Conservation (phyloP, 2,888 invertebrate species). For the Agrypnus murinus region DNA sequence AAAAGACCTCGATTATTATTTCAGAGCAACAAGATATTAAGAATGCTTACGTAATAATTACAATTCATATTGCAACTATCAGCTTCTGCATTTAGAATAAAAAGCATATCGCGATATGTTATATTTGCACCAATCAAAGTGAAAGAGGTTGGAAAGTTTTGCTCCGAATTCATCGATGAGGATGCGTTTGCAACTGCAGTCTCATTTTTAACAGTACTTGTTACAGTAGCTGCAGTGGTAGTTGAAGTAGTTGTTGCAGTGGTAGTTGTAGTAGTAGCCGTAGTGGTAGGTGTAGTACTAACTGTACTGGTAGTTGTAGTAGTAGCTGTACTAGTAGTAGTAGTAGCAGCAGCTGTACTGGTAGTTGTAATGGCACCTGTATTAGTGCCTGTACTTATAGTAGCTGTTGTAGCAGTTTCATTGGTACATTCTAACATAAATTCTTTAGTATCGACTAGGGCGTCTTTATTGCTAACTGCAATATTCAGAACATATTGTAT, state of each 20-base stretch:
- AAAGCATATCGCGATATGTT: constrained; percentile 51
- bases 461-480: constrained; percentile 15
- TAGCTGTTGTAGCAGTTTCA: neutral
- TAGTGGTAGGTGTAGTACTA: neutral
- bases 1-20: neutral
- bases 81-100: constrained; percentile 45
- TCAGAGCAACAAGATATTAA: too few species aligned
- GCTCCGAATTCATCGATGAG: neutral
- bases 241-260: neutral
- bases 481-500: constrained; percentile 40
- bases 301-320: neutral
- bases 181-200: neutral
- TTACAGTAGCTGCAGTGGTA: neutral
- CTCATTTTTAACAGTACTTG: neutral
- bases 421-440: constrained; percentile 38
- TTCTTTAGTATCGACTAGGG: constrained; percentile 19
- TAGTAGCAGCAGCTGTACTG: neutral
- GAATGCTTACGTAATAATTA: constrained; percentile 46
- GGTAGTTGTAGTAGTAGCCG: neutral
- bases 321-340: neutral
- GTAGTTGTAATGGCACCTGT: neutral
- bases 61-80: constrained; percentile 31
- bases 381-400: neutral
- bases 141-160: neutral
- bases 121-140: constrained; percentile 45